Conservation (phyloP, 1,140 invertebrate genomes). For the Heliconius hewitsoni region DNA sequence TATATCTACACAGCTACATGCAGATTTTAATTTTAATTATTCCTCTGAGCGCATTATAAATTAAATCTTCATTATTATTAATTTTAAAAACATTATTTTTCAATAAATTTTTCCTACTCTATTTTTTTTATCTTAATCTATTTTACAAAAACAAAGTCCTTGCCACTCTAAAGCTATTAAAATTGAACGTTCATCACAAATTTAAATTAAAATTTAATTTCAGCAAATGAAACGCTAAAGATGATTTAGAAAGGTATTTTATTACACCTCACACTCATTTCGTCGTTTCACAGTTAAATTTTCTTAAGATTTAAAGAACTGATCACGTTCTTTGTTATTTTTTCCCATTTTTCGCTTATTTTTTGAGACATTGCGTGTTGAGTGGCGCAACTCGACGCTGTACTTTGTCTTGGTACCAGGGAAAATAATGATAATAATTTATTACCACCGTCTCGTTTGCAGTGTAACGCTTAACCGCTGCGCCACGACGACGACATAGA, state of each 20-base stretch:
- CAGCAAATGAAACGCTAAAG: slow-evolving; percentile 41
- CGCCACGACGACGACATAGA: too few species aligned
- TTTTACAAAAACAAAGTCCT: not conserved
- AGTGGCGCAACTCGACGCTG: too few species aligned
- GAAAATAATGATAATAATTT: too few species aligned
- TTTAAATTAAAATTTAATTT: slow-evolving; percentile 37
- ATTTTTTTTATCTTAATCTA: not conserved
- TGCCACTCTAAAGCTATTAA: not conserved
- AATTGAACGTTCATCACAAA: slow-evolving; percentile 32
- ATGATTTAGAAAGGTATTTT: slow-evolving; percentile 41
- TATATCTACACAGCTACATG: too few species aligned
- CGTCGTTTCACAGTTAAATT: slow-evolving; percentile 28
- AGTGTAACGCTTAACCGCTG: too few species aligned
- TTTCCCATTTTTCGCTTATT: not conserved
- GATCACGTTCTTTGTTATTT: not conserved
- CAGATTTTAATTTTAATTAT: too few species aligned
- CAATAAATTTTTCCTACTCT: not conserved
- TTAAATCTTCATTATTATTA: not conserved
- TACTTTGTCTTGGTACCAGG: too few species aligned
- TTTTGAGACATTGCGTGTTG: too few species aligned
- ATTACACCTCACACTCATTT: slow-evolving; percentile 37
- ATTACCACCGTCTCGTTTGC: too few species aligned
- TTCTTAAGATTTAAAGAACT: slow-evolving; percentile 27
- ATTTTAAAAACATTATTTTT: not conserved
- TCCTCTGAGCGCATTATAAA: not conserved